Conservation (phyloP, 23 tunicate species). For the Diplosoma virens region DNA sequence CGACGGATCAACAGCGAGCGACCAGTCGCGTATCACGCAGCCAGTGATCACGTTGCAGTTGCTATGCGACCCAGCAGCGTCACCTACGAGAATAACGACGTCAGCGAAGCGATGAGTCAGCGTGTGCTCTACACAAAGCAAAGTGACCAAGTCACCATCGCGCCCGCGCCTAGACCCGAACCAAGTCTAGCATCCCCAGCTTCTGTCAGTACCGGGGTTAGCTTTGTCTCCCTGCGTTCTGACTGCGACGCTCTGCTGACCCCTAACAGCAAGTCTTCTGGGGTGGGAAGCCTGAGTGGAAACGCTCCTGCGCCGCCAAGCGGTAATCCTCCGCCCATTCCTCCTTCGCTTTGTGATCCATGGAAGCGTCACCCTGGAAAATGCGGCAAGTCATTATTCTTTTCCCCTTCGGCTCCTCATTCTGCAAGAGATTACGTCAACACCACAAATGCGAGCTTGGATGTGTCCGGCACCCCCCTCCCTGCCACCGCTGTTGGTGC, state of each 20-base stretch:
- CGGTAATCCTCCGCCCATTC: slow-evolving; percentile 34
- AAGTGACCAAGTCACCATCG: slow-evolving; percentile 3
- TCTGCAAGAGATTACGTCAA: slow-evolving; percentile 81
- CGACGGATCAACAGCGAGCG: slow-evolving; percentile 80
- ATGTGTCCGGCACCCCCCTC: slow-evolving; percentile 87
- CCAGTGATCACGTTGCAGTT: slow-evolving; percentile 39
- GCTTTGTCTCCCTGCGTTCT: slow-evolving; percentile 62
- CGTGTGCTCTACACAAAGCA: slow-evolving; percentile 36
- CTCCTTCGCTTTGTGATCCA: slow-evolving; percentile 58
- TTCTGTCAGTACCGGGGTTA: slow-evolving; percentile 29
- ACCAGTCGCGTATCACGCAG: slow-evolving; percentile 28
- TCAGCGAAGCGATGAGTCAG: slow-evolving; percentile 38
- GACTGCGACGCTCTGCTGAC: slow-evolving; percentile 81
- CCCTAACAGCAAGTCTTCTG: slow-evolving; percentile 86
- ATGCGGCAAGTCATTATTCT: slow-evolving; percentile 11
- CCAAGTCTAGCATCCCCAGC: slow-evolving; percentile 3
- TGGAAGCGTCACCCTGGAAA: slow-evolving; percentile 43
- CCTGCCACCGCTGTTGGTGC: slow-evolving; percentile 76
- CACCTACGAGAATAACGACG: slow-evolving; percentile 75
- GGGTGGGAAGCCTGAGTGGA: slow-evolving; percentile 85
- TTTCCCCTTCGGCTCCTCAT: slow-evolving; percentile 16
- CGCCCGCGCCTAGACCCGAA: neutral
- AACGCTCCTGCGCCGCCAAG: slow-evolving; percentile 24
- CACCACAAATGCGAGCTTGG: slow-evolving; percentile 73
- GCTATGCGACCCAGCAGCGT: slow-evolving; percentile 34